Evolutionary conservation across 2,113 vertebrate species (phyloP).

Genomic region (Alexandromys fortis): DNA sequence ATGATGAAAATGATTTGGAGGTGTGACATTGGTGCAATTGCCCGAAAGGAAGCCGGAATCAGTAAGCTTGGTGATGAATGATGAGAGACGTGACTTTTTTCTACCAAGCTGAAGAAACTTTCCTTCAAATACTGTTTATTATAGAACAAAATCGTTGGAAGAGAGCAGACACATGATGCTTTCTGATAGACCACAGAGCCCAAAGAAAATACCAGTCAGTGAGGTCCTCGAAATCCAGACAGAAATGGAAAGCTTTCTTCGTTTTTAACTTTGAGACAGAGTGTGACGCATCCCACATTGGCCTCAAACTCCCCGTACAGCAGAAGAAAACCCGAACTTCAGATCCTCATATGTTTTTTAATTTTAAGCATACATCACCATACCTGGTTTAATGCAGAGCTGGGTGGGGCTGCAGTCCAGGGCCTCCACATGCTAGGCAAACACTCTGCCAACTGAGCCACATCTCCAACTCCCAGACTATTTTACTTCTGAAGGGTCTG

Average conservation of each 20-base stretch:
- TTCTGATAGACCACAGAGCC: not conserved
- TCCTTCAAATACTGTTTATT: conserved; percentile 36
- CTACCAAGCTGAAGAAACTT: conserved; percentile 3
- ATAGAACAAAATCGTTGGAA: not conserved
- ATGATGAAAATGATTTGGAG: conserved; percentile 33
- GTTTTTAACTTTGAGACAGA: not conserved
- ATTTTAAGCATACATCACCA: not conserved
- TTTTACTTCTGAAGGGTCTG: not conserved
- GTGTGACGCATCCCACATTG: not conserved
- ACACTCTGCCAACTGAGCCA: not conserved
- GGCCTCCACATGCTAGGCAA: not conserved
- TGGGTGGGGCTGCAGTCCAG: not conserved
- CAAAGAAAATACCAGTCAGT: not conserved
- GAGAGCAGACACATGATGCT: not conserved
- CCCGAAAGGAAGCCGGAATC: conserved; percentile 34
- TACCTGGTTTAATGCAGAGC: not conserved
- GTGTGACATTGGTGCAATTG: not conserved
- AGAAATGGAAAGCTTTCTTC: not conserved
- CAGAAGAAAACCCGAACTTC: not conserved
- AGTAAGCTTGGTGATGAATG: conserved; percentile 6
- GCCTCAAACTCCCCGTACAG: too few species aligned
- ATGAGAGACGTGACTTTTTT: not conserved
- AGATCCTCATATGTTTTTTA: not conserved
- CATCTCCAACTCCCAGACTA: too few species aligned
- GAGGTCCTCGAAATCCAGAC: not conserved